Evolutionary conservation across 2,888 invertebrate genomes (phyloP), one percentile per base, ranked within the genome.

Genomic region (Calephelis perditalis): DNA sequence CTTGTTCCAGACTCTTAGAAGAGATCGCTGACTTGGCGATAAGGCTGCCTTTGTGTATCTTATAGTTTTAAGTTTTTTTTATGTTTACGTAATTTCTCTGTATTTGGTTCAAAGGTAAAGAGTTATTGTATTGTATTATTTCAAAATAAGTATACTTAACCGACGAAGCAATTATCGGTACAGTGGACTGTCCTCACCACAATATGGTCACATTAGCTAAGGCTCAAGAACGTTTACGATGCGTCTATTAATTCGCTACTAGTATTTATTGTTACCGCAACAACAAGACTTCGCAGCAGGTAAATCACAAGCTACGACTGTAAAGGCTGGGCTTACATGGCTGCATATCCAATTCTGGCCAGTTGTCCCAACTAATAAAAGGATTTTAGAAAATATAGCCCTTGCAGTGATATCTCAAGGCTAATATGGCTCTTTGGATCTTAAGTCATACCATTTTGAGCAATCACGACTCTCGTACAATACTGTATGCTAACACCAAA

Each of bases 231-330:
- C 64, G 66, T 62, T 65, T 61, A 62, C 60, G 62, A 63, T 62
- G 66, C 56, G 45, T 58, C 63, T 52, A 43, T 61, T 62, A 63
- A 62, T 64, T 58, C 58, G 70, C 79, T 77, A 75, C 81, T 74
- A 73, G 74, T 79, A 79, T 81, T 80, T 80, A 81, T 81, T 72
- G 76, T 72, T 68, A 69, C 68, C 69, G 64, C 68, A 58, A 60
- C 64, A 62, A 75, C 76, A 75, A 64, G 71, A 65, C 63, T 69
- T 63, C 67, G 69, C 66, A 52, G 65, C 65, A 67, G 71, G 71
- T 78, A 77, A 77, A 78, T 77, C 75, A 73, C 73, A 68, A 67
- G 67, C 69, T 63, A 73, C 72, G 68, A 66, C 68, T 63, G 68
- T 63, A 59, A 66, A 63, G 67, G 62, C 60, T 54, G 64, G 67